A percentile compares a stretch with the other conserved stretches of the same genome.
These are phyloP conservation scores for Brachyistius frenatus DNA, from an alignment of 2,113 vertebrate genomes.

Conservation along the genomic window DNA sequence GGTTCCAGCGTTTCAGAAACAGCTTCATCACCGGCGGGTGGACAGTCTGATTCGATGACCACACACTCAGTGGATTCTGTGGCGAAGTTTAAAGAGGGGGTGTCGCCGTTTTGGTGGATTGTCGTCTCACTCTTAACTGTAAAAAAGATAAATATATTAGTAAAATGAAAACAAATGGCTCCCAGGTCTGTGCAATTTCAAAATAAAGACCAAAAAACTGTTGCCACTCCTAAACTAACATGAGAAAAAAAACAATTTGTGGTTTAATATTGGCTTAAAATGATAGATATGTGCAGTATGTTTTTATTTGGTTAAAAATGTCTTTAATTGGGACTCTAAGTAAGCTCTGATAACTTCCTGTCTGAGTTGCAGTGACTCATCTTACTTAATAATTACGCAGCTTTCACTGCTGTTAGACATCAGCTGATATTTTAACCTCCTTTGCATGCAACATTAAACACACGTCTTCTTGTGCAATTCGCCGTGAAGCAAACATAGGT, in stretches of 20 bases:
- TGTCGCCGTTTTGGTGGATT: slow-evolving; percentile 69
- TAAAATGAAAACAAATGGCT: neutral
- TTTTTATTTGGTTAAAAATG: too few relatives aligned
- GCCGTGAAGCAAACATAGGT: slow-evolving; percentile 57
- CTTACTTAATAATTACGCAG: neutral
- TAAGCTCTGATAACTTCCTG: too few relatives aligned
- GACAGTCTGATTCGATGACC: neutral
- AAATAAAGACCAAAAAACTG: too few relatives aligned
- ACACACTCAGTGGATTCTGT: slow-evolving; percentile 55
- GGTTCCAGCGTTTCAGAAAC: slow-evolving; percentile 15
- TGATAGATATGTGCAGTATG: too few relatives aligned
- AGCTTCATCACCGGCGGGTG: neutral
- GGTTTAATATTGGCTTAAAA: too few relatives aligned
- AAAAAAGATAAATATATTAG: neutral
- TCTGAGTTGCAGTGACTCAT: neutral
- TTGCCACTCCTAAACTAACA: too few relatives aligned
- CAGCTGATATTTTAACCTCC: neutral
- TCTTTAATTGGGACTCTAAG: too few relatives aligned
- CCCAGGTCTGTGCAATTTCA: too few relatives aligned
- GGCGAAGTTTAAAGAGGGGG: slow-evolving; percentile 66
- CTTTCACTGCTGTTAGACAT: neutral
- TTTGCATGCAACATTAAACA: slow-evolving; percentile 6
- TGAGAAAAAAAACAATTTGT: too few relatives aligned
- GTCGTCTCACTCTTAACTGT: slow-evolving; percentile 77
- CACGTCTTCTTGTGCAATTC: neutral